Evolutionary conservation across 2,113 vertebrate species (phyloP), one percentile per base, ranked within the genome.

Genomic region (Rostratula benghalensis): DNA sequence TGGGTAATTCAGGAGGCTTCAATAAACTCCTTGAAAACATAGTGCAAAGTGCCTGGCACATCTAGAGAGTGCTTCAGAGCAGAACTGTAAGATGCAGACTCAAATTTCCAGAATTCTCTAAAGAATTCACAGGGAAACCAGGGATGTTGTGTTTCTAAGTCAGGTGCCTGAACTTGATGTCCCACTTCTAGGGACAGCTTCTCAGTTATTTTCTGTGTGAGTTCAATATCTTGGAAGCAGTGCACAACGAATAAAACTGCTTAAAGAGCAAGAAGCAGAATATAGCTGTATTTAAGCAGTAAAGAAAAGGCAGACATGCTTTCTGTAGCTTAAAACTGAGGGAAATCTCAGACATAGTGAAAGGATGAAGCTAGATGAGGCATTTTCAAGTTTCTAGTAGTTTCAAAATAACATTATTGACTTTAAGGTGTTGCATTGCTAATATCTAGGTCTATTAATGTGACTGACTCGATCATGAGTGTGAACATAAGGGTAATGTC

Each of bases 111-210:
- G 31, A 12, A 4, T 9, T 59, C 37, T 39, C 43, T 35, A 54
- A 85, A 74, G 30, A 59, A 12, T 3, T 6, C 0, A 0, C 33
- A 79, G 54, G 21, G 35, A 83, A 65, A 50, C 1, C 4, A 25
- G 20, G 21, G 39, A 50, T 51, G 15, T 13, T 86, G 28, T 35
- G 33, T 79, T 78, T 25, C 19, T 23, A 50, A 54, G 24, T 18
- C 50, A 83, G 24, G 31, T 35, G 19, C 19, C 39, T 14, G 12
- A 64, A 61, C 7, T 45, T 82, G 18, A 33, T 59, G 48, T 4
- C 24, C 13, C 12, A 6, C 35, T 65, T 11, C 9, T 8, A 65
- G 28, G 35, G 19, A 24, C 35, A 41, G 8, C 7, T 74, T 65
- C 35, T 83, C 10, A 18, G 30, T 69, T 25, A 19, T 89, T 79